Base-by-base conservation (phyloP, 1,140 invertebrate genomes). In the Trichonephila clavipes region DNA sequence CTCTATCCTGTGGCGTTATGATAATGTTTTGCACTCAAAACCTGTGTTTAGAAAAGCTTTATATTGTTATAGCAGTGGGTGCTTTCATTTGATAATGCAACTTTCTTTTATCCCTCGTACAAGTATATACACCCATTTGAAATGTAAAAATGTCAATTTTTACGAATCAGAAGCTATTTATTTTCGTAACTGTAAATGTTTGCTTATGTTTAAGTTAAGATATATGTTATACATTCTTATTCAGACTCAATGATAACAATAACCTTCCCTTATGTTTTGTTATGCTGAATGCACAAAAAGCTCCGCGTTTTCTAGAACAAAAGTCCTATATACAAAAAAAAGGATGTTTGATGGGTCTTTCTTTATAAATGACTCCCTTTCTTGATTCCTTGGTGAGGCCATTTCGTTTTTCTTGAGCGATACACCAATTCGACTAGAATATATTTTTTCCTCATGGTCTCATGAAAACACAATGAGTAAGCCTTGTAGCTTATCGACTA, bases 321-420 rank as follows among this genome's bases (percentile, higher is more conserved):
- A 77, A 77, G 14, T 40, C 28, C 16, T 24, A 34, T 77, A 40
- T 28, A 40, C 34, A 69, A 77, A 28, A 44, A 69, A 44, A 62
- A 88, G 28, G 34, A 85, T 85, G 51, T n/a, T 88, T 34, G 61
- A 88, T 88, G 18, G 61, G 24, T 40, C 28, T 44, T 40, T 66
- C 62, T 88, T 88, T 64, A 88, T 88, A 88, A 88, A 88, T 88
- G 86, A 64, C 24, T 59, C 86, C 7, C 62, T 40, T 19, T 58
- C 21, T 34, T 88, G 86, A 66, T 88, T 88, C 18, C 10, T 24
- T 59, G 10, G 16, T 59, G n/a, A 59, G n/a, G 4, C 51, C 83
- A 62, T 77, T 77, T 58, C 34, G 14, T 62, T 44, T 58, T 59
- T 77, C 40, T 58, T 51, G 10, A 59, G 3, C 66, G 66, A 89